Conservation (phyloP, 2,888 invertebrate species). For the Caenorhabditis afra region DNA sequence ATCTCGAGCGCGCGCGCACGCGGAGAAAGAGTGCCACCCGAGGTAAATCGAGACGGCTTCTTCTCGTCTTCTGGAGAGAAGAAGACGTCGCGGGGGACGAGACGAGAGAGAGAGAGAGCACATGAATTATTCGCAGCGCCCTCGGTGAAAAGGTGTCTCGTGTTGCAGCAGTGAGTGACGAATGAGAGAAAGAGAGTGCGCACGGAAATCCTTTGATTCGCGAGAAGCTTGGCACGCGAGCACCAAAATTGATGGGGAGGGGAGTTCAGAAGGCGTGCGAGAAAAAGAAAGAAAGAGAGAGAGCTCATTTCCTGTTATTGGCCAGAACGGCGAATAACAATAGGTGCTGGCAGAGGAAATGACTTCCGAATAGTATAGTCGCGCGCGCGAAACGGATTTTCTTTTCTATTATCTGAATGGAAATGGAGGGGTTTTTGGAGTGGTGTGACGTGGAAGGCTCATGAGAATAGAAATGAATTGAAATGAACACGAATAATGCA, state of each 20-base stretch:
- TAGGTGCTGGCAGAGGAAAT: too few species aligned
- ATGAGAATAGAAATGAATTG: background rate
- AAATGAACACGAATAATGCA: background rate
- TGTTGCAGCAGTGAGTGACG: slow-evolving; percentile 30
- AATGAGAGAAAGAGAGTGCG: slow-evolving; percentile 15
- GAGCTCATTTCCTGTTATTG: slow-evolving; percentile 11
- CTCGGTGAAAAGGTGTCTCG: slow-evolving; percentile 43
- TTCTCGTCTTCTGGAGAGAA: slow-evolving; percentile 36
- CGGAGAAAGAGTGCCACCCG: background rate
- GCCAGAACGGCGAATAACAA: too few species aligned
- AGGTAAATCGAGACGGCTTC: slow-evolving; percentile 54
- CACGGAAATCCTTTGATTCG: slow-evolving; percentile 40
- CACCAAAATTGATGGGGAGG: background rate
- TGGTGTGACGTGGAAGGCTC: too few species aligned
- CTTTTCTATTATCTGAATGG: background rate
- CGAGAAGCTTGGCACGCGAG: slow-evolving; percentile 5
- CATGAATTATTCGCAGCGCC: slow-evolving; percentile 45
- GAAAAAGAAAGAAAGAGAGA: slow-evolving; percentile 9
- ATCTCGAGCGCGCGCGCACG: too few species aligned
- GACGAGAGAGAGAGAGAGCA: slow-evolving; percentile 15
- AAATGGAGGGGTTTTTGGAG: background rate
- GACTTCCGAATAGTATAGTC: too few species aligned
- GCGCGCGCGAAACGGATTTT: background rate
- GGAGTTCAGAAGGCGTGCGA: slow-evolving; percentile 18
- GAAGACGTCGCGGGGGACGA: slow-evolving; percentile 1